phyloP scores from a whole-genome alignment of 1,140 invertebrate species.

The Aporrectodea caliginosa region DNA sequence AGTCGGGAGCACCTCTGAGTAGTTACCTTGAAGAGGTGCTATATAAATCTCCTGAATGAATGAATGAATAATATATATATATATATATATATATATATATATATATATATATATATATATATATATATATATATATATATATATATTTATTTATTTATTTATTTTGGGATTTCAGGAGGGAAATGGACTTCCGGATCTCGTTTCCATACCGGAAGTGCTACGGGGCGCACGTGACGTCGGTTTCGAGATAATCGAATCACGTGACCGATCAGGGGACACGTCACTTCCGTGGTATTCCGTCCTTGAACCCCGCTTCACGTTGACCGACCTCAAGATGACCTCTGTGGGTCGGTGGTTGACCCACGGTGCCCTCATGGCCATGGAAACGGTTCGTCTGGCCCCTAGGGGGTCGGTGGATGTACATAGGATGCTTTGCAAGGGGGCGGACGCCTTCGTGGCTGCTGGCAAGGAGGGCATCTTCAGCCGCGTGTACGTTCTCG shows the following conservation, averaged over 20 bases:
- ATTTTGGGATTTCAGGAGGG: no score
- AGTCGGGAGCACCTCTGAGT: no score
- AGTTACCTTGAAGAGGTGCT: no score
- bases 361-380: not conserved
- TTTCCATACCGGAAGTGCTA: not conserved
- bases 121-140: no score
- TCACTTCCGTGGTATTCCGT: not conserved
- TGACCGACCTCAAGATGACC: slow-evolving; percentile 12
- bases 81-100: no score
- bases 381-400: slow-evolving; percentile 13
- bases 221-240: not conserved
- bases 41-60: no score
- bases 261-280: not conserved
- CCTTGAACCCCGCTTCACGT: not conserved
- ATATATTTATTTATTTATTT: no score
- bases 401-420: slow-evolving; percentile 7
- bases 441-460: no score
- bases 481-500: no score
- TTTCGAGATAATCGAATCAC: slow-evolving; percentile 8
- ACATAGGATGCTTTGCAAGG: slow-evolving; percentile 14
- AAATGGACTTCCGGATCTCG: slow-evolving; percentile 18
- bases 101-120: no score
- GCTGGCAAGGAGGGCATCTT: no score
- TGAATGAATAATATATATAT: no score
- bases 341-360: slow-evolving; percentile 16